Evolutionary conservation across 2,113 vertebrate species (phyloP), one percentile per base, ranked within the genome.

Genomic region (Trachemys scripta): DNA sequence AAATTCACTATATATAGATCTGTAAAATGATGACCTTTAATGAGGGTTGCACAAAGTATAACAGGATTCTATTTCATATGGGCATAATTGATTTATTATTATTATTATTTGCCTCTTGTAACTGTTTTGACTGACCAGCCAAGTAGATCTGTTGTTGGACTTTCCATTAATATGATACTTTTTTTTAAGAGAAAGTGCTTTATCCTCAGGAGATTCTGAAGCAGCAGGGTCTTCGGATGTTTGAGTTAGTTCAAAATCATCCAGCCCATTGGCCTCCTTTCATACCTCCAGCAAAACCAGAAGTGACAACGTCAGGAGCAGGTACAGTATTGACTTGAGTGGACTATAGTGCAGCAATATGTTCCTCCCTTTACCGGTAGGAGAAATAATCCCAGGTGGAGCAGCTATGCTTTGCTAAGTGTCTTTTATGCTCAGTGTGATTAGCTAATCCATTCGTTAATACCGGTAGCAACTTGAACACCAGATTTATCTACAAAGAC

Each of bases 241-340:
- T 99, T 95, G 99, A 99, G 98, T 97, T 99, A 97, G 98, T 99
- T 76, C 98, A 99, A 97, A 99, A 99, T 92, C 99, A 99, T 83
- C 99, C 99, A 2, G 95, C 99, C 0, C 99, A 99, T 91, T 99
- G 99, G 99, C 99, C 99, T 78, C 99, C 99, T 31, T 99, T 99
- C 85, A 94, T 99, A 91, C 99, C 99, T 91, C 99, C 99, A 4
- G 90, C 96, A 24, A 99, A 99, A 95, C 99, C 99, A 29, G 99
- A 99, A 86, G 99, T 99, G 91, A 99, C 98, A 19, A 99, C 99
- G 35, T 99, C 98, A 8, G 99, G 99, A 80, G 99, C 99, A 98
- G 99, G 99, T 99, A 97, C 51, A 53, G 72, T 35, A 35, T 57
- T 69, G 2, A 8, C 35, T 76, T 25, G 25, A 3, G 2, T 11